These are phyloP conservation scores for Eulithis testata DNA, from an alignment of 2,888 invertebrate genomes.

Conservation along the genomic window DNA sequence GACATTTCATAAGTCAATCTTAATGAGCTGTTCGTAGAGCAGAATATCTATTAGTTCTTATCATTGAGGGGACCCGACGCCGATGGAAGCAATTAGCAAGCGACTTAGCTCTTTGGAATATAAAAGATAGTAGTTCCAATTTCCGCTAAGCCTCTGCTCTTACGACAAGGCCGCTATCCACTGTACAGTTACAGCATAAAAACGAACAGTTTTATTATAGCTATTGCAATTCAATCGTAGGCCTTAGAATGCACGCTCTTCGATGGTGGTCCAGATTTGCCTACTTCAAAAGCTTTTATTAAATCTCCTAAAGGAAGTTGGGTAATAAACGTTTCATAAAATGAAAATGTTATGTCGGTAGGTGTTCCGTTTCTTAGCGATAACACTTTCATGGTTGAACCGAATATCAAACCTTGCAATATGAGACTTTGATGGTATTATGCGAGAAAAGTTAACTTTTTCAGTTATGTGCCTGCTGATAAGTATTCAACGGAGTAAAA, in stretches of 20 bases:
- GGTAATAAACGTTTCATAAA: slow-evolving; percentile 44
- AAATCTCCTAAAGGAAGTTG: slow-evolving; percentile 37
- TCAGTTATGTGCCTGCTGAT: slow-evolving; percentile 10
- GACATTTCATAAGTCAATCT: slow-evolving; percentile 10
- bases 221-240: too few species aligned
- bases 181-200: not conserved
- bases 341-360: slow-evolving; percentile 40
- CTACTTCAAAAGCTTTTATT: slow-evolving; percentile 34
- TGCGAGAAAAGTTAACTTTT: slow-evolving; percentile 19
- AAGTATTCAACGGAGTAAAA: not conserved
- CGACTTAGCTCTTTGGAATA: slow-evolving; percentile 37
- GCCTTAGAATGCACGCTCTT: slow-evolving; percentile 23
- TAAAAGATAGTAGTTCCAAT: slow-evolving; percentile 31
- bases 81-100: slow-evolving; percentile 40
- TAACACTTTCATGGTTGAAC: slow-evolving; percentile 36
- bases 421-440: slow-evolving; percentile 25
- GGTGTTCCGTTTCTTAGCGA: slow-evolving; percentile 34
- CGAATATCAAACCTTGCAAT: slow-evolving; percentile 33
- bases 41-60: slow-evolving; percentile 34
- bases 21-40: slow-evolving; percentile 31
- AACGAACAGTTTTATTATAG: not conserved
- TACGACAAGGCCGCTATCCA: slow-evolving; percentile 8
- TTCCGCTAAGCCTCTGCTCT: slow-evolving; percentile 23
- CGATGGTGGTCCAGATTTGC: slow-evolving; percentile 37
- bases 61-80: slow-evolving; percentile 38